These are phyloP conservation scores for Ailurus styani DNA, from an alignment of 2,113 vertebrate genomes.

Conservation along the genomic window DNA sequence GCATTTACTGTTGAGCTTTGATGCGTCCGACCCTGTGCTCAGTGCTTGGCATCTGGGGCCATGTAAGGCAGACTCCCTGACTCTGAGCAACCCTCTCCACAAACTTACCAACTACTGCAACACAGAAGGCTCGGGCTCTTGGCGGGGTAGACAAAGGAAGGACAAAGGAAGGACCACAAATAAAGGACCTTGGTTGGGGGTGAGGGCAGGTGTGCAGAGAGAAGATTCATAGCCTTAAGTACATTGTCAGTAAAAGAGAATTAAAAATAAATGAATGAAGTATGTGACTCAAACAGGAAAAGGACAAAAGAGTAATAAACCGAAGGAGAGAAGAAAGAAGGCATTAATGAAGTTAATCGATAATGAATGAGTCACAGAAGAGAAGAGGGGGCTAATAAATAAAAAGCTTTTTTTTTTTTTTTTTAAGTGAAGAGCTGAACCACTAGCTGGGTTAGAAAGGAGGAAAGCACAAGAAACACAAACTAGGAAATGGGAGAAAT, in stretches of 20 bases:
- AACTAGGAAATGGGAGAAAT: not conserved
- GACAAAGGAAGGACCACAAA: too few species aligned
- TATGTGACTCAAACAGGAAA: not conserved
- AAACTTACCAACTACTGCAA: accelerated
- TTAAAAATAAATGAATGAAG: not conserved
- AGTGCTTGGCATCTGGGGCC: not conserved
- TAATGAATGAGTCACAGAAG: not conserved
- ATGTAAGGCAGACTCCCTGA: not conserved
- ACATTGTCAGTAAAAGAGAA: not conserved
- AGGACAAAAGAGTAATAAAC: not conserved
- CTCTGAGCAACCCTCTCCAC: not conserved
- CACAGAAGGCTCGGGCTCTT: not conserved
- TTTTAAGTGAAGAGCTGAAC: not conserved
- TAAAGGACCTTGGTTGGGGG: not conserved
- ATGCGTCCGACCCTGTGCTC: not conserved
- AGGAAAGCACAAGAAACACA: not conserved
- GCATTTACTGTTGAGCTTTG: not conserved
- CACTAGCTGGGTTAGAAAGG: not conserved
- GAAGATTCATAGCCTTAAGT: not conserved
- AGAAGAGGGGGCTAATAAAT: not conserved
- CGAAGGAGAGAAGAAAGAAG: not conserved
- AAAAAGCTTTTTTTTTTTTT: not conserved
- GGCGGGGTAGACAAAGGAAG: accelerated
- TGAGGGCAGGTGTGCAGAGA: not conserved
- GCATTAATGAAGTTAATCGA: not conserved